A percentile compares a stretch with the other conserved stretches of the same genome.
Conservation (phyloP, 2,888 invertebrate species). For the Pteria penguin region DNA sequence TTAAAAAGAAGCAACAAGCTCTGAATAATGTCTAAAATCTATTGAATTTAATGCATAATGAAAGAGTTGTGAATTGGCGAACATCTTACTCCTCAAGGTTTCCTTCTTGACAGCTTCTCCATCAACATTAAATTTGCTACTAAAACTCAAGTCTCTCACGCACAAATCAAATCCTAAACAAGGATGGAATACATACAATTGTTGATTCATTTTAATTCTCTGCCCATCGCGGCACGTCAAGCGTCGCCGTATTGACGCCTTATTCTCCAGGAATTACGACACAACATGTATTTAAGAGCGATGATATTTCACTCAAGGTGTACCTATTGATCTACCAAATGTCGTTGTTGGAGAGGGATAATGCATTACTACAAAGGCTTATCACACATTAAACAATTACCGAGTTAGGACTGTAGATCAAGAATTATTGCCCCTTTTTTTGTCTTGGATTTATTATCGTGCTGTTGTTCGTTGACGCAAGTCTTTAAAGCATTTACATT, state of each 20-base stretch:
- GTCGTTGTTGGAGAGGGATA: not conserved
- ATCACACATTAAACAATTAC: not conserved
- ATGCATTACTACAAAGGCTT: not conserved
- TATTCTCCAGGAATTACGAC: not conserved
- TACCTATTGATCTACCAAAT: not conserved
- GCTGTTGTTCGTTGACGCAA: no score
- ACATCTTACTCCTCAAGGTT: no score
- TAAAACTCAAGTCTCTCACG: not conserved
- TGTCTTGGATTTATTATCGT: no score
- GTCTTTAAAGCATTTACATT: no score
- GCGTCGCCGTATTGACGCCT: not conserved
- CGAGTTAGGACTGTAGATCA: not conserved
- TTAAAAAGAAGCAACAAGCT: no score
- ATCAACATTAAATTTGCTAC: not conserved
- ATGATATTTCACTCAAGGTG: not conserved
- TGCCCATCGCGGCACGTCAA: not conserved
- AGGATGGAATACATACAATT: not conserved
- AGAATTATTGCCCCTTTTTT: not conserved
- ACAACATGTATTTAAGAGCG: not conserved
- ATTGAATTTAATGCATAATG: no score
- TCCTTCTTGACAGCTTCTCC: not conserved
- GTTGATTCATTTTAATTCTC: not conserved
- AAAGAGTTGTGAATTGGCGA: no score
- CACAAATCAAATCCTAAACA: not conserved
- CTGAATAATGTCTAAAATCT: no score